These are phyloP conservation scores for Gadopsis marmoratus DNA, from an alignment of 2,797 vertebrate species.

Conservation along the genomic window DNA sequence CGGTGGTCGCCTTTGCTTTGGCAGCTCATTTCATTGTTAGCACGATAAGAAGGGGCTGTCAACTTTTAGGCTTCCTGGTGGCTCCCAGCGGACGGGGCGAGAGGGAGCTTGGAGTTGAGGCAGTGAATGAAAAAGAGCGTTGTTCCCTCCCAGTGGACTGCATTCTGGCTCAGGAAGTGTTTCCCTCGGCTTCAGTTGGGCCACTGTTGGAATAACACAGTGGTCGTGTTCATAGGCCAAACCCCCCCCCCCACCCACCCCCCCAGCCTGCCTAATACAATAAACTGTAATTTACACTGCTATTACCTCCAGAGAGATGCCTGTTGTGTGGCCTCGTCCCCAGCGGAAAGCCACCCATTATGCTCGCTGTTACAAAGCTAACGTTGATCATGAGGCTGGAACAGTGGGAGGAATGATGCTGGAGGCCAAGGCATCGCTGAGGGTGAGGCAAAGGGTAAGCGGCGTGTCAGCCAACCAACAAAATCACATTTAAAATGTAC, in stretches of 20 bases:
- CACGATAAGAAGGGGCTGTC: constrained; percentile 49
- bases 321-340: constrained; percentile 71
- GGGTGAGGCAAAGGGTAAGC: constrained; percentile 10
- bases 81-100: constrained; percentile 48
- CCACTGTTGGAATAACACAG: constrained; percentile 81
- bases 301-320: constrained; percentile 79
- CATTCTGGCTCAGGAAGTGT: constrained; percentile 77
- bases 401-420: constrained; percentile 49
- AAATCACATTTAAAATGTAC: constrained; percentile 51
- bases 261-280: constrained; percentile 77
- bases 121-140: constrained; percentile 51
- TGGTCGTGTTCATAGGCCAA: constrained; percentile 74
- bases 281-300: constrained; percentile 84
- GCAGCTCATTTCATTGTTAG: constrained; percentile 64
- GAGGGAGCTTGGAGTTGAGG: constrained; percentile 28
- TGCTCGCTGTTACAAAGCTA: constrained; percentile 67
- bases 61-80: constrained; percentile 60
- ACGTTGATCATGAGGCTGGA: constrained; percentile 69
- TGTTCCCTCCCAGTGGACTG: constrained; percentile 47
- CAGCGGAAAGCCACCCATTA: constrained; percentile 75
- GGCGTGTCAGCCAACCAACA: neutral
- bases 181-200: constrained; percentile 65
- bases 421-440: constrained; percentile 47
- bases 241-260: constrained; percentile 76
- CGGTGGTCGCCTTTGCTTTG: constrained; percentile 7